Evolutionary conservation across 2,113 vertebrate species (phyloP).

Genomic region (Athene noctua): DNA sequence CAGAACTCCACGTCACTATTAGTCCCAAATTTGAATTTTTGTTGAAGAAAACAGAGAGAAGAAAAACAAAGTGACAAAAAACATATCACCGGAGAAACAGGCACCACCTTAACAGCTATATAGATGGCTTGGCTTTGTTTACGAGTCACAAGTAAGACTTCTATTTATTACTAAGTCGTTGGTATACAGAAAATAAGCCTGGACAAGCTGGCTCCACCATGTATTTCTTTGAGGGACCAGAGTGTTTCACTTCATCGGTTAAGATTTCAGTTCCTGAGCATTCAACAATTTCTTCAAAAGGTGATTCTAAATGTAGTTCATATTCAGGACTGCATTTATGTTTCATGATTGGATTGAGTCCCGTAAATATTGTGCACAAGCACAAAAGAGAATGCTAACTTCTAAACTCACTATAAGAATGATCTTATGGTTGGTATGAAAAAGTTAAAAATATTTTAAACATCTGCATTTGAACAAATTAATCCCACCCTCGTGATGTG

Average conservation of each 20-base stretch:
- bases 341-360: background rate
- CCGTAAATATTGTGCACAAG: background rate
- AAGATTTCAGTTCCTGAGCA: background rate
- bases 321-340: background rate
- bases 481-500: background rate
- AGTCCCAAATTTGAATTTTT: background rate
- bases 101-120: background rate
- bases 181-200: background rate
- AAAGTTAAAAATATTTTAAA: slow-evolving; percentile 32
- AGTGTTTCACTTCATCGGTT: background rate
- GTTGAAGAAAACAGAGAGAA: background rate
- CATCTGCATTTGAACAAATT: slow-evolving; percentile 15
- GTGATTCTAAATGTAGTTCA: background rate
- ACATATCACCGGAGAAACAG: background rate
- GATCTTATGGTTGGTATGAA: background rate
- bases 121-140: background rate
- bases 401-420: background rate
- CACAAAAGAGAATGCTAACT: background rate
- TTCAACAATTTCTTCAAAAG: background rate
- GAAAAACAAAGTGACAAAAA: background rate
- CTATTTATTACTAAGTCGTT: background rate
- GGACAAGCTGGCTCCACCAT: background rate
- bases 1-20: background rate
- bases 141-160: background rate
- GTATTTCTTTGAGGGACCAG: background rate